phyloP scores from a whole-genome alignment of 2,113 vertebrate genomes.

The Python bivittatus region DNA sequence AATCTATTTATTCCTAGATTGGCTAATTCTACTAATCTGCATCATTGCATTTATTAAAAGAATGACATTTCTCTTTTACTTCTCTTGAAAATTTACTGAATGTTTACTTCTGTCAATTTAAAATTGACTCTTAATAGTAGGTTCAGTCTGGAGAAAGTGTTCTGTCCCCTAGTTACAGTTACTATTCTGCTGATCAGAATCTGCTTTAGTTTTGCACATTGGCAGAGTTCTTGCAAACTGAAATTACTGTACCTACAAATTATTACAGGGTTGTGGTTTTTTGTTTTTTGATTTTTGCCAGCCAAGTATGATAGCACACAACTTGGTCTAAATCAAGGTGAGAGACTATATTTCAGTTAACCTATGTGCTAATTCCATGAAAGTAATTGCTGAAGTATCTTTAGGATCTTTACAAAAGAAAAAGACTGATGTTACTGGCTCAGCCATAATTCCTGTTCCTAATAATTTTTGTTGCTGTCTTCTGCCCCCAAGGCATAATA shows the following conservation, averaged over 20 bases:
- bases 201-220: not conserved
- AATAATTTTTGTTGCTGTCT: not conserved
- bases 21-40: not conserved
- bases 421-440: not conserved
- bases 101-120: not conserved
- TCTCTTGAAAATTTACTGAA: not conserved
- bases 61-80: not conserved
- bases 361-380: not conserved
- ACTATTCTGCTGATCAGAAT: not conserved
- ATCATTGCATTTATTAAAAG: not conserved
- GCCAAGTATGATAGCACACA: not conserved
- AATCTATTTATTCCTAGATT: not conserved
- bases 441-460: not conserved
- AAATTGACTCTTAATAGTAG: not conserved
- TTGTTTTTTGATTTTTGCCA: not conserved
- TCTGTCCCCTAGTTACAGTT: not conserved
- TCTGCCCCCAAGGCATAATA: not conserved
- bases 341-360: not conserved
- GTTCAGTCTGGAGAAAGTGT: not conserved
- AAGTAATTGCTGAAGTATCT: not conserved
- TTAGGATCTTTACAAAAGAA: not conserved
- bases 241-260: not conserved
- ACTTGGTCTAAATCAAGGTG: not conserved
- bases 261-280: not conserved
- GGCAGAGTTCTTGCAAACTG: not conserved